Percentiles rank a stretch among this genome's conserved stretches.
Evolutionary conservation across 2,113 vertebrate genomes (phyloP).

Genomic region (Caretta caretta): DNA sequence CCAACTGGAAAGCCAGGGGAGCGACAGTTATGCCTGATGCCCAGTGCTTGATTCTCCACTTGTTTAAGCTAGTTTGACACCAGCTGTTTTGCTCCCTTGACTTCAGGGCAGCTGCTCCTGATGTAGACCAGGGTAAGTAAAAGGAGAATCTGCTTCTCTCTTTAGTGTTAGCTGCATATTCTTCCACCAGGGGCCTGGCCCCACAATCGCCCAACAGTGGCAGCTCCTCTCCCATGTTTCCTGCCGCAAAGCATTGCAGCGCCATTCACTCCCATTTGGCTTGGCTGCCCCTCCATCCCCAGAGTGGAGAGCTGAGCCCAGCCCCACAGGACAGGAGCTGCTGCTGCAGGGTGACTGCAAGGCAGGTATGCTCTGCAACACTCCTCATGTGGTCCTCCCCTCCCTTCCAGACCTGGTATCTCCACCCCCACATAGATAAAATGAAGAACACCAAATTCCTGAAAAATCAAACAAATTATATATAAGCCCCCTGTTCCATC

Average conservation of each 20-base stretch:
- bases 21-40: not conserved
- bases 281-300: not conserved
- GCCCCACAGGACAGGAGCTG: not conserved
- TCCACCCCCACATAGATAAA: not conserved
- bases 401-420: not conserved
- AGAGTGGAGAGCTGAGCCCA: not conserved
- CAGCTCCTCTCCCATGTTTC: not conserved
- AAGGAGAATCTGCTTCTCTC: not conserved
- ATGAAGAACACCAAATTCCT: not conserved
- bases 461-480: not conserved
- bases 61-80: not conserved
- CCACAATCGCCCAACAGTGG: not conserved
- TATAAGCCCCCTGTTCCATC: not conserved
- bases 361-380: no score
- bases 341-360: not conserved
- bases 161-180: not conserved
- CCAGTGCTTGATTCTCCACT: not conserved
- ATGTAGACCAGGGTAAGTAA: not conserved
- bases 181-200: not conserved
- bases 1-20: not conserved
- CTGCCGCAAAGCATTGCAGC: not conserved
- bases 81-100: not conserved
- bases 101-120: not conserved
- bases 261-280: not conserved
- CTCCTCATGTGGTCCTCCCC: not conserved